Conservation (phyloP, 2,797 vertebrate genomes). For the Catostomus latipinnis region DNA sequence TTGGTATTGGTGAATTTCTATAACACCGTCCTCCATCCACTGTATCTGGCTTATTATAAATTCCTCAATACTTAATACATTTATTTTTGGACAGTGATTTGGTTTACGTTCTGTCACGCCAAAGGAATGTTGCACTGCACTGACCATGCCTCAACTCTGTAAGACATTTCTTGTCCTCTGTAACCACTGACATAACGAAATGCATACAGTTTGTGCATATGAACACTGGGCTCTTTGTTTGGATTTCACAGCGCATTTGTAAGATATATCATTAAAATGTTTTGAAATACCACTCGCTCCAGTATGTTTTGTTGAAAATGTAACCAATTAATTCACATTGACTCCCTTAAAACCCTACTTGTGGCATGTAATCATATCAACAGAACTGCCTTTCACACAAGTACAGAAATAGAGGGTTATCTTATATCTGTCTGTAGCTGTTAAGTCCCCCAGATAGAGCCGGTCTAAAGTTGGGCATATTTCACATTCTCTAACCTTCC, state of each 20-base stretch:
- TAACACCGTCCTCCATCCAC: too few species aligned
- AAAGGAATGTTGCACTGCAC: constrained; percentile 15
- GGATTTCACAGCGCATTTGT: constrained; percentile 6
- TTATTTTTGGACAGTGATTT: background rate
- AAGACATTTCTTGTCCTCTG: constrained; percentile 24
- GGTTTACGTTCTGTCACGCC: constrained; percentile 11
- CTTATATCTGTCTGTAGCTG: constrained; percentile 36
- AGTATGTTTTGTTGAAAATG: constrained; percentile 2
- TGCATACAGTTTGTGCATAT: constrained; percentile 15
- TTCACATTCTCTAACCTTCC: constrained; percentile 28
- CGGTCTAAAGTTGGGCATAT: constrained; percentile 13
- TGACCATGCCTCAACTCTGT: constrained; percentile 19
- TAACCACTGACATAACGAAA: constrained; percentile 13
- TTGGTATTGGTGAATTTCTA: background rate
- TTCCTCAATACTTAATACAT: background rate
- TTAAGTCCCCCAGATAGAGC: constrained; percentile 17
- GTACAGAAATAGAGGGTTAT: constrained; percentile 37
- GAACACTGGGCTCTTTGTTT: constrained; percentile 28
- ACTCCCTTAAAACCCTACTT: background rate
- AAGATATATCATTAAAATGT: constrained; percentile 10
- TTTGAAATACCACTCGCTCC: constrained; percentile 17
- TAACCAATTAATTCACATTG: background rate
- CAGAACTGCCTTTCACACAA: constrained; percentile 35
- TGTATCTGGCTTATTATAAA: background rate
- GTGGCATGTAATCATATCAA: constrained; percentile 37